Percentiles rank a stretch among this genome's conserved stretches.
phyloP scores from a whole-genome alignment of 2,113 vertebrate genomes.

The Lates calcarifer region DNA sequence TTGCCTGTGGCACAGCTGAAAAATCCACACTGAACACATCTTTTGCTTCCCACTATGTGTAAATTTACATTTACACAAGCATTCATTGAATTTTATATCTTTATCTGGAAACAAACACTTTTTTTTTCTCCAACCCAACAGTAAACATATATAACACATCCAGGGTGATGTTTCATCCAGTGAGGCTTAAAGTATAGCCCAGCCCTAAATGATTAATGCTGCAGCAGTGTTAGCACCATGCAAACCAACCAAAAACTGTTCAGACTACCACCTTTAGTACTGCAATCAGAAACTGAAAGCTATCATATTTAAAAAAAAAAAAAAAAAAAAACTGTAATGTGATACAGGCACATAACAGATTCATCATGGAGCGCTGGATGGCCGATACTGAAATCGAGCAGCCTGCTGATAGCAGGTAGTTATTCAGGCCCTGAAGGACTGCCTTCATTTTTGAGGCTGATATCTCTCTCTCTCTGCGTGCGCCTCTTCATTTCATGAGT shows the following conservation, averaged over 20 bases:
- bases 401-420: slow-evolving; percentile 56
- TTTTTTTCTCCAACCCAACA: neutral
- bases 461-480: slow-evolving; percentile 52
- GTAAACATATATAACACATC: neutral
- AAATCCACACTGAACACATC: neutral
- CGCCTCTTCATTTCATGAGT: slow-evolving; percentile 73
- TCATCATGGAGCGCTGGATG: slow-evolving; percentile 32
- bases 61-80: slow-evolving; percentile 7
- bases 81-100: neutral
- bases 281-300: slow-evolving; percentile 3
- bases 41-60: neutral
- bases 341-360: slow-evolving; percentile 29
- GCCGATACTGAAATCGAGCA: slow-evolving; percentile 4
- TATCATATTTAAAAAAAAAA: neutral
- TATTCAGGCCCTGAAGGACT: slow-evolving; percentile 61
- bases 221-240: neutral
- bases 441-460: slow-evolving; percentile 57
- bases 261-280: neutral
- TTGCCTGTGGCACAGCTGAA: neutral
- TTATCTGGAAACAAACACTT: neutral
- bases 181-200: neutral
- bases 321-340: slow-evolving; percentile 1
- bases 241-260: neutral
- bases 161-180: neutral
- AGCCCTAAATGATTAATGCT: neutral